Percentiles rank a stretch among this genome's conserved stretches.
These are phyloP conservation scores for Drosophila multiciliata DNA, from an alignment of 2,888 invertebrate species.

Conservation along the genomic window DNA sequence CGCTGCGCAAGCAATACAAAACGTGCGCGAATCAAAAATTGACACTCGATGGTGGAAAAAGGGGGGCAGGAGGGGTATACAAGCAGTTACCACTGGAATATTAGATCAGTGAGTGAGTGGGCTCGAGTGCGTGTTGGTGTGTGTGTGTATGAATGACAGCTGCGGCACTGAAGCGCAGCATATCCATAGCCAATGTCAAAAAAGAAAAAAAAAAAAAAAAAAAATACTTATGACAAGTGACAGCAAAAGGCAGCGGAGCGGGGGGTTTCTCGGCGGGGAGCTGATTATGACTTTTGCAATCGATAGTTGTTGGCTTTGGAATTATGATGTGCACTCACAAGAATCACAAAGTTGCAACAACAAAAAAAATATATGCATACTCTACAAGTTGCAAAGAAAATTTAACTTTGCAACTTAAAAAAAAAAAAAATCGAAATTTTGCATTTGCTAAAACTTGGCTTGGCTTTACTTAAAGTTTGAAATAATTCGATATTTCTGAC, in stretches of 20 bases:
- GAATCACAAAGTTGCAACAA: not conserved
- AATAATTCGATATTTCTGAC: not conserved
- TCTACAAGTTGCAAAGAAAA: conserved; percentile 6
- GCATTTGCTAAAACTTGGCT: not conserved
- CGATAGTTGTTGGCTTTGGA: conserved; percentile 62
- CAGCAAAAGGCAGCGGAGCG: not conserved
- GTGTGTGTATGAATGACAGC: conserved; percentile 35
- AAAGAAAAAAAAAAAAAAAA: conserved; percentile 1
- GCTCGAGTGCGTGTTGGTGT: not conserved
- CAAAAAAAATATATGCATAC: not conserved
- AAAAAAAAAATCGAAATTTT: not conserved
- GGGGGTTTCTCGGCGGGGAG: not conserved
- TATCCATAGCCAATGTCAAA: conserved; percentile 55
- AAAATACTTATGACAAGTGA: conserved; percentile 7
- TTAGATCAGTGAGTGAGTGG: conserved; percentile 14
- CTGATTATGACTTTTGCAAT: conserved; percentile 26
- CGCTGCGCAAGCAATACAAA: conserved; percentile 65
- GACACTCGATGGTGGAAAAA: not conserved
- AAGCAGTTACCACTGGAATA: conserved; percentile 16
- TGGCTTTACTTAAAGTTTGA: not conserved
- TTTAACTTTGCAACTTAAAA: not conserved
- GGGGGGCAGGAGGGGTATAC: too few species aligned
- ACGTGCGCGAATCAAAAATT: conserved; percentile 53
- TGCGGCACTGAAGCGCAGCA: conserved; percentile 44
- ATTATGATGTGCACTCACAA: conserved; percentile 28